These are phyloP conservation scores for Callipepla squamata DNA, from an alignment of 2,113 vertebrate genomes.

Conservation along the genomic window DNA sequence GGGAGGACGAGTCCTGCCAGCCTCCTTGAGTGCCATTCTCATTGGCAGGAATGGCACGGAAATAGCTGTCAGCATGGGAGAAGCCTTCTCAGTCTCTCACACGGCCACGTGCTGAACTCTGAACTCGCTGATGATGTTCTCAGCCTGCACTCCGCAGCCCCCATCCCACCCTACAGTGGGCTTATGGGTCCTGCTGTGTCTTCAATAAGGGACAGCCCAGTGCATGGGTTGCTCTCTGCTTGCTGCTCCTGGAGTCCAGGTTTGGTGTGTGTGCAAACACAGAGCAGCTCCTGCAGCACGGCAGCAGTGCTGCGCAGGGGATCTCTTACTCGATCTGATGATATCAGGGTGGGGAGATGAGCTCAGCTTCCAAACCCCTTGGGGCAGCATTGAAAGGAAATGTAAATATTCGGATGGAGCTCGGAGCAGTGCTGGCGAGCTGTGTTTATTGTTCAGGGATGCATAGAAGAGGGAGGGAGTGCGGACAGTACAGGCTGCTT, in stretches of 20 bases:
- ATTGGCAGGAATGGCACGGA: neutral
- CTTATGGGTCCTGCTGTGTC: rapidly evolving
- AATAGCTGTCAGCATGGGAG: neutral
- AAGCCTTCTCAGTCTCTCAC: neutral
- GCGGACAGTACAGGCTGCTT: rapidly evolving
- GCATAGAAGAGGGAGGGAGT: rapidly evolving
- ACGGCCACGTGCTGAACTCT: neutral
- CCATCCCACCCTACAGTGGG: neutral
- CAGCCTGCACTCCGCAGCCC: neutral
- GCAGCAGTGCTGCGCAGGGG: neutral
- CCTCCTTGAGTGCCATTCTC: neutral
- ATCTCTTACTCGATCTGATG: slow-evolving; percentile 28
- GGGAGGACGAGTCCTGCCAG: neutral
- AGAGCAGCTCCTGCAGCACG: neutral
- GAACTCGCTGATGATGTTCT: too few species aligned
- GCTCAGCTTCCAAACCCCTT: neutral
- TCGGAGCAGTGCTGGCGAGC: rapidly evolving
- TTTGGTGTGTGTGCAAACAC: neutral
- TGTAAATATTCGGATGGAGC: neutral
- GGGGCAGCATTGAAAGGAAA: neutral
- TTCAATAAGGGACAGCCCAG: neutral
- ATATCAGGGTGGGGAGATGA: neutral
- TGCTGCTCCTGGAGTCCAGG: neutral
- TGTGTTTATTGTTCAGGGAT: rapidly evolving
- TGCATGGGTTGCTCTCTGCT: neutral